Evolutionary conservation across 2,113 vertebrate genomes (phyloP).

Genomic region (Dendropsophus ebraccatus): DNA sequence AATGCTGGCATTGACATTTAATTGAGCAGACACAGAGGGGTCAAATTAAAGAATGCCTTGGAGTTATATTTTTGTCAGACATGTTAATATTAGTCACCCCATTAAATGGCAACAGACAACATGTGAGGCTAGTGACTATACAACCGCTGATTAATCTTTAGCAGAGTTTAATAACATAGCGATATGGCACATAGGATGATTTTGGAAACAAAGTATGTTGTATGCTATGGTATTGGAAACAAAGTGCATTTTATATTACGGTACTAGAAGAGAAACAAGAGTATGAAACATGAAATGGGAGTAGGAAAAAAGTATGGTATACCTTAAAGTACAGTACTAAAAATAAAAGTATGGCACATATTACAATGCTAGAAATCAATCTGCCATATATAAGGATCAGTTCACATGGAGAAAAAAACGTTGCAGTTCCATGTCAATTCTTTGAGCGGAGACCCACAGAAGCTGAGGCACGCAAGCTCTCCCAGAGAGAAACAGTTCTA

Average conservation of each 20-base stretch:
- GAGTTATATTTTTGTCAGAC: constrained; percentile 84
- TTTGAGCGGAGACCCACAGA: no score
- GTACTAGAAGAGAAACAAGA: neutral
- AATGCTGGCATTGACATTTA: constrained; percentile 93
- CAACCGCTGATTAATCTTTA: neutral
- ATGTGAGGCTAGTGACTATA: constrained; percentile 8
- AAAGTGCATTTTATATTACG: neutral
- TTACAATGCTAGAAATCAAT: no score
- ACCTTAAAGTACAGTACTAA: neutral
- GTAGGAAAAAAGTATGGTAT: neutral
- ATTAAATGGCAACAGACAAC: constrained; percentile 17
- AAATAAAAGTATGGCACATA: neutral
- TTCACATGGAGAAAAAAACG: no score
- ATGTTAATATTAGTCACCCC: constrained; percentile 75
- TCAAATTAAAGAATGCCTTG: constrained; percentile 92
- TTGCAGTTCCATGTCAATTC: no score
- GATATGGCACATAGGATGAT: neutral
- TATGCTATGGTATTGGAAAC: neutral
- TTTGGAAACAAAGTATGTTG: neutral
- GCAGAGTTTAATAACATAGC: no score
- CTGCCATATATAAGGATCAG: no score
- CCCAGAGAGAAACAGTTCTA: no score
- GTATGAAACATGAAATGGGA: neutral
- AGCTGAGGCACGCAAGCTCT: no score
- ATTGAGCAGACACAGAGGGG: constrained; percentile 86